Percentiles rank a stretch among this genome's conserved stretches.
Evolutionary conservation across 2,888 invertebrate species (phyloP).

Genomic region (Theretra japonica): DNA sequence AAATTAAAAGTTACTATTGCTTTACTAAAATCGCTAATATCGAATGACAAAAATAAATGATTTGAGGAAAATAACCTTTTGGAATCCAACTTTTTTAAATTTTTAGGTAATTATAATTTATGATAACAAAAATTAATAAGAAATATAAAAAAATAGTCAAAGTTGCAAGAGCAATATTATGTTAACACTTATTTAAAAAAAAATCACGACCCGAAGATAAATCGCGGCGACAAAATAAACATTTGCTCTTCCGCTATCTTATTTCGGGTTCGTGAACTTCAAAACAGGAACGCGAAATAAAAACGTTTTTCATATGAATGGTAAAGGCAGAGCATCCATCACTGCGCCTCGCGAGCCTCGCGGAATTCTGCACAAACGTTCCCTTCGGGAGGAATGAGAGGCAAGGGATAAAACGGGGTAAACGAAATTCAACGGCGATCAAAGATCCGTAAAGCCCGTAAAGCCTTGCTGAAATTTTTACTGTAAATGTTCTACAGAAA

Average conservation of each 20-base stretch:
- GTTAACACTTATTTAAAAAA: too few species aligned
- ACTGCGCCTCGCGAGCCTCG: slow-evolving; percentile 45
- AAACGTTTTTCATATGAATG: slow-evolving; percentile 36
- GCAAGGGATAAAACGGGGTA: slow-evolving; percentile 43
- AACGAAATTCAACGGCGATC: slow-evolving; percentile 43
- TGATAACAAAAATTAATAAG: too few species aligned
- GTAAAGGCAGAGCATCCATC: slow-evolving; percentile 52
- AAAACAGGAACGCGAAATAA: slow-evolving; percentile 5
- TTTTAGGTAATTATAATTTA: too few species aligned
- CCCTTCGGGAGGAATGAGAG: slow-evolving; percentile 40
- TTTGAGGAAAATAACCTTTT: too few species aligned
- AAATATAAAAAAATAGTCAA: too few species aligned
- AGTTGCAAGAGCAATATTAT: too few species aligned
- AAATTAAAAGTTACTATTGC: too few species aligned
- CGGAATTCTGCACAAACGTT: slow-evolving; percentile 43
- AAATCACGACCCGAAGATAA: neutral
- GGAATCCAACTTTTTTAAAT: too few species aligned
- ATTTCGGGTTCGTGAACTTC: neutral
- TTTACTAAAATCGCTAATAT: too few species aligned
- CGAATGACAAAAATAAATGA: too few species aligned
- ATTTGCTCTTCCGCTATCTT: neutral
- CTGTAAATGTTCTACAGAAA: slow-evolving; percentile 31
- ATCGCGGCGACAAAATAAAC: neutral
- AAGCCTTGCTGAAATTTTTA: slow-evolving; percentile 38
- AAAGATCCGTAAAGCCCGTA: slow-evolving; percentile 39